Base-by-base conservation (phyloP, 2,888 invertebrate genomes). In the Hypsopygia costalis region DNA sequence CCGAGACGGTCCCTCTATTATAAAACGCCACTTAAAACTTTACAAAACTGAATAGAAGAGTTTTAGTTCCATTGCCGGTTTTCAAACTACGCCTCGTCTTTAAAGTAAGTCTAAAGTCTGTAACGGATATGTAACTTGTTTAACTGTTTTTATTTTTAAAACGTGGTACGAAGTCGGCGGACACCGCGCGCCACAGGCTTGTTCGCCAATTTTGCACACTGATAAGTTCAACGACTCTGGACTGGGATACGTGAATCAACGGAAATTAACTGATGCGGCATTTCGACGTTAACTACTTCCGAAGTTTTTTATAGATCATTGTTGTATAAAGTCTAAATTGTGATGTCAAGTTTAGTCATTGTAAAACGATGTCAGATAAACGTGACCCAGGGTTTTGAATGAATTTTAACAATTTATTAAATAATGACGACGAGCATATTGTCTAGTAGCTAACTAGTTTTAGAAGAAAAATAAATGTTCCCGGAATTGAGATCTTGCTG, bases 161-260 rank as follows among this genome's bases (percentile, higher is more conserved):
- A 16, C 31, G 32, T 47, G 49, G 51, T 58, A 60, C 54, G 62
- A 53, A 46, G 47, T 55, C 59, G 63, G 57, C 69, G 74, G 73
- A 67, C 74, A 53, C 52, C 56, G 63, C 68, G 74, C 75, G 75
- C 69, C 63, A 59, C 64, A 59, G 58, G 69, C 74, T 69, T 67
- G 75, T 71, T 76, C 72, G 83, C 83, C 85, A 87, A 86, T 87
- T 86, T 85, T 73, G 85, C 85, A 66, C 68, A 74, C 73, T 75
- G 78, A 76, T 79, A 81, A 82, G 86, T 85, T 86, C 86, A 86
- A 77, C 75, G 86, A 87, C 86, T 71, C 61, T 49, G 52, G 43
- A 53, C 74, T 64, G 64, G 69, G 77, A 81, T 70, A 65, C 52
- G 58, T 57, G 69, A 78, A 76, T 64, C 62, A 57, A 60, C 53